phyloP scores from a whole-genome alignment of 2,113 vertebrate genomes.

The Myxocyprinus asiaticus region DNA sequence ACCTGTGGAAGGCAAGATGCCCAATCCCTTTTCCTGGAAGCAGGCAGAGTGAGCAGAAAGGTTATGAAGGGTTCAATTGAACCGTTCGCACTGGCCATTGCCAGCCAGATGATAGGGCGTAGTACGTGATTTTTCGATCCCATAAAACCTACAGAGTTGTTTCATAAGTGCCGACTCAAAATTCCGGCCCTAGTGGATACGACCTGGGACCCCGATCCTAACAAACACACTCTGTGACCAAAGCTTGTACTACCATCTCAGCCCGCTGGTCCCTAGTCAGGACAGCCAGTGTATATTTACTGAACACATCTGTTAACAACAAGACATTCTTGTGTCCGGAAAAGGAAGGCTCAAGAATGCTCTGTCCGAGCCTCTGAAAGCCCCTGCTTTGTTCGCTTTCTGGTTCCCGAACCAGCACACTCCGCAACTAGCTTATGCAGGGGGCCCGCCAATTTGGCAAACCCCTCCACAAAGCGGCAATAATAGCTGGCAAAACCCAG shows the following conservation, averaged over 20 bases:
- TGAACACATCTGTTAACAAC: no score
- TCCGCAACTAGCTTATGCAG: constrained; percentile 24
- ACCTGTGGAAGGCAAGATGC: no score
- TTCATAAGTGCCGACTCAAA: background rate
- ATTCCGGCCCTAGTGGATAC: background rate
- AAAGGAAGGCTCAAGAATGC: background rate
- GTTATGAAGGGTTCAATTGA: background rate
- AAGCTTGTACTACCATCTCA: background rate
- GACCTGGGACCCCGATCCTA: background rate
- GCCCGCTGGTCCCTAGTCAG: background rate
- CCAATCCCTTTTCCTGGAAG: no score
- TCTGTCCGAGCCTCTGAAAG: no score
- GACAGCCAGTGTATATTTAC: background rate
- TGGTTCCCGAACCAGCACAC: background rate
- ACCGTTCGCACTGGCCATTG: background rate
- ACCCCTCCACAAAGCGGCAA: constrained; percentile 23
- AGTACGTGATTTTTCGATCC: background rate
- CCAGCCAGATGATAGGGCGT: background rate
- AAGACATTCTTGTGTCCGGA: constrained; percentile 12
- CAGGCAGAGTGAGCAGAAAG: no score
- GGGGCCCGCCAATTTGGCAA: constrained; percentile 13
- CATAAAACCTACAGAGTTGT: no score
- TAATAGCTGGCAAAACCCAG: no score
- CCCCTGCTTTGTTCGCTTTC: no score
- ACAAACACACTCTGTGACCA: background rate